Percentiles rank a stretch among this genome's conserved stretches.
Conservation (phyloP, 2,888 invertebrate species). For the Agrenia bidenticulata region DNA sequence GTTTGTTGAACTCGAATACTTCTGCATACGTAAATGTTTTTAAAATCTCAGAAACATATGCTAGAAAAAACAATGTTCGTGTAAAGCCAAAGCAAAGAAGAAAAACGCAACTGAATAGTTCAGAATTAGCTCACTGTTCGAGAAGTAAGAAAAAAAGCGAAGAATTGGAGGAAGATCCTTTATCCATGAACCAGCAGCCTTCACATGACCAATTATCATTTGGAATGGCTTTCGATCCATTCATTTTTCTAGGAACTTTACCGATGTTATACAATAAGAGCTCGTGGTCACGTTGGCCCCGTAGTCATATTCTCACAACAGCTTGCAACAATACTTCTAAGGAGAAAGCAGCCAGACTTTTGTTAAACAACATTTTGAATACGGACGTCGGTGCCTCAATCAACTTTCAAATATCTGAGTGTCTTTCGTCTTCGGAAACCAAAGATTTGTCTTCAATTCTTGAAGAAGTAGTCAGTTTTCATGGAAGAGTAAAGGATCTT, state of each 20-base stretch:
- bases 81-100: slow-evolving; percentile 28
- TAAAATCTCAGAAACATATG: slow-evolving; percentile 32
- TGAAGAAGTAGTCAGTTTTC: slow-evolving; percentile 21
- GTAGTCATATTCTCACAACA: slow-evolving; percentile 16
- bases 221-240: slow-evolving; percentile 7
- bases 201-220: not conserved
- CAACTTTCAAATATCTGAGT: not conserved
- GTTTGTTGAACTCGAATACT: not conserved
- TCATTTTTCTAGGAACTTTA: not conserved
- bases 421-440: not conserved
- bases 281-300: slow-evolving; percentile 23
- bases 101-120: slow-evolving; percentile 16
- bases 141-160: not conserved
- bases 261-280: slow-evolving; percentile 17
- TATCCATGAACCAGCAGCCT: not conserved
- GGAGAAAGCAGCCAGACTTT: not conserved
- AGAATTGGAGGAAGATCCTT: not conserved
- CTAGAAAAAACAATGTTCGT: slow-evolving; percentile 25
- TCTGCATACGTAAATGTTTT: slow-evolving; percentile 11
- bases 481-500: slow-evolving; percentile 26
- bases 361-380: not conserved
- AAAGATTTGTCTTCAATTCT: not conserved
- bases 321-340: not conserved
- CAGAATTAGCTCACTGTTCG: not conserved
- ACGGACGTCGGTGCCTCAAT: not conserved